Conservation (phyloP, 2,113 vertebrate species). For the Hemiscyllium ocellatum region DNA sequence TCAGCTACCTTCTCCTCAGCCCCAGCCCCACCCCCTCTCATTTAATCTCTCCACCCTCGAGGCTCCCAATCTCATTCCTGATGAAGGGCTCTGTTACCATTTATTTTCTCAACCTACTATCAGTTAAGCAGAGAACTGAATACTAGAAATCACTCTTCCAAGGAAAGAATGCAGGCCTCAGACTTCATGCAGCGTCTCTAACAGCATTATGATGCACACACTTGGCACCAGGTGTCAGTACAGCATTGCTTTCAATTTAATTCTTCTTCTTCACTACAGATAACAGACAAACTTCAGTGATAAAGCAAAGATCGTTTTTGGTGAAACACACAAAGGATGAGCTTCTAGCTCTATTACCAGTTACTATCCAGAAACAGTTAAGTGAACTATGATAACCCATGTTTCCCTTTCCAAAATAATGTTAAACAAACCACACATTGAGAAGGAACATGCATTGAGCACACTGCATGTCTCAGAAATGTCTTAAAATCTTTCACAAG, state of each 20-base stretch:
- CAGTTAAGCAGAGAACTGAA: background rate
- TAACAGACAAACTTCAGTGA: background rate
- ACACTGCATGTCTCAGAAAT: background rate
- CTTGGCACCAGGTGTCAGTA: background rate
- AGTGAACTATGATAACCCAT: background rate
- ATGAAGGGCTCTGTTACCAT: background rate
- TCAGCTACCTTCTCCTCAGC: too few species aligned
- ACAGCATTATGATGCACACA: background rate
- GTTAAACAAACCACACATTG: background rate
- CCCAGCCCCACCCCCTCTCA: too few species aligned
- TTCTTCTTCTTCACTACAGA: background rate
- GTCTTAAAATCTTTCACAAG: background rate
- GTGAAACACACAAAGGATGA: background rate
- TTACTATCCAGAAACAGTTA: background rate
- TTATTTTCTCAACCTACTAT: background rate
- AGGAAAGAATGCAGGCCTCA: background rate
- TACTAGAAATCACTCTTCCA: background rate
- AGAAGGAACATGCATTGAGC: background rate
- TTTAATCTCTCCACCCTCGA: too few species aligned
- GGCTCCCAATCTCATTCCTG: too few species aligned
- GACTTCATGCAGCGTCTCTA: background rate
- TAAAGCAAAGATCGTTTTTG: background rate
- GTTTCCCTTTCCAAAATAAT: background rate
- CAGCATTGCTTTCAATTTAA: background rate
- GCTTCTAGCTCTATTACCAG: background rate